Evolutionary conservation across 2,888 invertebrate species (phyloP).

Genomic region (Meteorus colon): DNA sequence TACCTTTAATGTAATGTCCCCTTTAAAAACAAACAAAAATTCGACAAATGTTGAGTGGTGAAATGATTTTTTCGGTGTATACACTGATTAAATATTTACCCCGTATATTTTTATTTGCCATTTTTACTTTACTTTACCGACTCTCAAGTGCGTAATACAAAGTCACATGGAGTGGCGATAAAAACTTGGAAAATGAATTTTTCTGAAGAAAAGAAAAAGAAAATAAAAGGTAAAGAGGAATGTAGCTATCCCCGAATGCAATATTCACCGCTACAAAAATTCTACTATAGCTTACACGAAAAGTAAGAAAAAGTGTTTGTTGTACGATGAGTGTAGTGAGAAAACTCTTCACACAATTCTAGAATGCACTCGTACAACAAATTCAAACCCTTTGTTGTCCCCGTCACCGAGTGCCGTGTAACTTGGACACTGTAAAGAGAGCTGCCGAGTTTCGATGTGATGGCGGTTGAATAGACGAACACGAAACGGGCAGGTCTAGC

Average conservation of each 20-base stretch:
- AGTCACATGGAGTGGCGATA: not conserved
- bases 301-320: not conserved
- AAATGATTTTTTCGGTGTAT: not conserved
- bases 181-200: slow-evolving; percentile 4
- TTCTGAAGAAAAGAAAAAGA: not conserved
- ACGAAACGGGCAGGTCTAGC: slow-evolving; percentile 50
- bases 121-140: not conserved
- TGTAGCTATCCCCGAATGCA: not conserved
- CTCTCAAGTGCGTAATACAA: not conserved
- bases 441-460: not conserved
- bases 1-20: no score
- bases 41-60: no score
- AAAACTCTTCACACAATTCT: not conserved
- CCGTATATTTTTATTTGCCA: not conserved
- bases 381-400: not conserved
- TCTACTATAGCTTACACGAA: not conserved
- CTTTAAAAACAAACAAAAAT: no score
- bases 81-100: slow-evolving; percentile 2
- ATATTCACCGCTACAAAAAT: slow-evolving; percentile 9
- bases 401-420: not conserved
- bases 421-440: not conserved
- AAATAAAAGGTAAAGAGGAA: not conserved
- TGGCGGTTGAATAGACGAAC: slow-evolving; percentile 49
- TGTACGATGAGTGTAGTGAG: not conserved
- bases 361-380: not conserved